A percentile compares a stretch with the other conserved stretches of the same genome.
Conservation (phyloP, 2,113 vertebrate species). For the Dipodomys spectabilis region DNA sequence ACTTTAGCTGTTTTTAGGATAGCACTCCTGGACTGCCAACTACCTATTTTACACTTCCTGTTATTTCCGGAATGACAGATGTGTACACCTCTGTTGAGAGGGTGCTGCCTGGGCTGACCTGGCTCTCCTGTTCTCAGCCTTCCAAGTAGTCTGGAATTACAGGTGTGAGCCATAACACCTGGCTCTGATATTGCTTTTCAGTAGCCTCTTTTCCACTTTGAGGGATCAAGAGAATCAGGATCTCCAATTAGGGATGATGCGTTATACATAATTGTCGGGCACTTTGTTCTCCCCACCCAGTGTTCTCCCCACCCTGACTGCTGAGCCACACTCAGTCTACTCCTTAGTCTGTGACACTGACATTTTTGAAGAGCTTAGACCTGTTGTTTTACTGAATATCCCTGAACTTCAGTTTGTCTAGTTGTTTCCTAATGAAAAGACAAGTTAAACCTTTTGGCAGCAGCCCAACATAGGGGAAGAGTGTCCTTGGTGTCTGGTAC, state of each 20-base stretch:
- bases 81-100: too few species aligned
- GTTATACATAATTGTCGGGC: background rate
- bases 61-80: too few species aligned
- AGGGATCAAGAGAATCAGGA: background rate
- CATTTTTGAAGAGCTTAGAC: background rate
- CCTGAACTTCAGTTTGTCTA: background rate
- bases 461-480: accelerated
- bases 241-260: background rate
- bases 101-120: too few species aligned
- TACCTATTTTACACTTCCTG: too few species aligned
- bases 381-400: background rate
- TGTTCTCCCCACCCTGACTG: background rate
- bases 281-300: background rate
- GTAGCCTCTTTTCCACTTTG: background rate
- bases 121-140: too few species aligned
- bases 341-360: background rate
- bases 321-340: background rate
- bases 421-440: background rate
- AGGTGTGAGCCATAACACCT: background rate
- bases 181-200: background rate
- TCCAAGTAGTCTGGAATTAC: too few species aligned
- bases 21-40: too few species aligned
- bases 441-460: background rate
- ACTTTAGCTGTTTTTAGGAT: too few species aligned
- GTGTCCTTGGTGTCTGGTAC: background rate